Evolutionary conservation across 2,113 vertebrate genomes (phyloP), one percentile per base, ranked within the genome.

Genomic region (Neolamprologus sp.): DNA sequence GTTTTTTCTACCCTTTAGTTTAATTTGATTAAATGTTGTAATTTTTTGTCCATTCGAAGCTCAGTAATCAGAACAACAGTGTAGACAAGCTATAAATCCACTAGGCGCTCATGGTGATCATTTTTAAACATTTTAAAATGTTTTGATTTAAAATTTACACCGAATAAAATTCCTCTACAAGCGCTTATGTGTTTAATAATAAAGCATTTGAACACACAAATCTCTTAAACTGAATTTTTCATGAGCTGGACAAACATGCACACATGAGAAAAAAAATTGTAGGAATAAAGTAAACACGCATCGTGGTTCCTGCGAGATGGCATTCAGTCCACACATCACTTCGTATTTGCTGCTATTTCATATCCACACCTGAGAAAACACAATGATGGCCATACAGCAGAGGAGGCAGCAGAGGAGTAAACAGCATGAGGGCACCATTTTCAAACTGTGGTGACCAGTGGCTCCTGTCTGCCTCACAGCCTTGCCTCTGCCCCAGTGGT

Each of bases 401-500:
- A 91, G 94, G 90, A 88, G 93, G 90, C 87, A 60, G 89, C 84
- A 47, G 84, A 80, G 89, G 91, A 92, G 91, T 93, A 94, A 95
- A 95, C 94, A 95, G 91, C 89, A 58, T 75, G 93, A 93, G 93
- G 91, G 92, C 93, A 94, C 91, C 91, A 51, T 95, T 91, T 96
- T 95, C 93, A 93, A 96, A 92, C 96, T 94, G 95, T 94, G 95
- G 93, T 94, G 94, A 95, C 95, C 90, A 83, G 86, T 91, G 94
- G 95, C 95, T 96, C 96, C 93, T 95, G 91, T 87, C 92, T 94
- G 94, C 89, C 91, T 89, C 91, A 82, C 90, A 87, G 93, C 88
- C 71, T 73, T 86, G 88, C 91, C 87, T 87, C 92, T 78, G 84
- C 87, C 80, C 91, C 51, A 7, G 75, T 23, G 53, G 75, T 91